Base-by-base conservation (phyloP, 2,888 invertebrate genomes). In the Holacanthella duospinosa region DNA sequence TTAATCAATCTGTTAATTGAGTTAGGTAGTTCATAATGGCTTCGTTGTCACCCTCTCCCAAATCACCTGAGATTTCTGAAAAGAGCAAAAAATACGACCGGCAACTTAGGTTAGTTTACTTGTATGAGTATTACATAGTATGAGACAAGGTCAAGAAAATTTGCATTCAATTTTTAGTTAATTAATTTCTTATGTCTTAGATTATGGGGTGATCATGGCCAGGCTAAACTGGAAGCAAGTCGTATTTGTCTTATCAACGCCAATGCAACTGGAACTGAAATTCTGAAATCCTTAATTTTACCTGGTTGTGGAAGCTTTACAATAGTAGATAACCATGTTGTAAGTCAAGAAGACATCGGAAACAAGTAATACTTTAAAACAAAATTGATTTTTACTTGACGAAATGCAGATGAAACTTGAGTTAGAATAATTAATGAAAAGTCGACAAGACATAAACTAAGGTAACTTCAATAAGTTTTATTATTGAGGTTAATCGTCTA, bases 201-300 rank as follows among this genome's bases (percentile, higher is more conserved):
- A 75, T 82, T 99, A 74, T 99, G 99, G 99, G 97, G 97, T 67
- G 97, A 99, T 77, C 94, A 96, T 79, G 99, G 99, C 0, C 99
- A 99, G 79, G 79, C 83, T 68, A 83, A 89, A 2, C 80, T 99
- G 63, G 96, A 97, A 81, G 83, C 83, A 67, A 87, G 94, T 21
- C 88, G 90, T 77, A 85, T 97, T 72, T 97, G 96, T 77, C 78
- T 99, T 27, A 87, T 99, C 68, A 94, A 95, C 79, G 95, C 93
- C 1, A 91, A 88, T 53, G 91, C 90, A 4, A 81, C 93, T 56
- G 96, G 96, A 19, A 94, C 96, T 27, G 99, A 99, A 81, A 86
- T 91, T 63, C 79, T 99, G 29, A 99, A 99, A 78, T 92, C 93
- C 28, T 82, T 99, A 29, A 88, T 99, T 16, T 80, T 99, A 43